Evolutionary conservation across 2,888 invertebrate genomes (phyloP).

Genomic region (Trichopoda pennipes): DNA sequence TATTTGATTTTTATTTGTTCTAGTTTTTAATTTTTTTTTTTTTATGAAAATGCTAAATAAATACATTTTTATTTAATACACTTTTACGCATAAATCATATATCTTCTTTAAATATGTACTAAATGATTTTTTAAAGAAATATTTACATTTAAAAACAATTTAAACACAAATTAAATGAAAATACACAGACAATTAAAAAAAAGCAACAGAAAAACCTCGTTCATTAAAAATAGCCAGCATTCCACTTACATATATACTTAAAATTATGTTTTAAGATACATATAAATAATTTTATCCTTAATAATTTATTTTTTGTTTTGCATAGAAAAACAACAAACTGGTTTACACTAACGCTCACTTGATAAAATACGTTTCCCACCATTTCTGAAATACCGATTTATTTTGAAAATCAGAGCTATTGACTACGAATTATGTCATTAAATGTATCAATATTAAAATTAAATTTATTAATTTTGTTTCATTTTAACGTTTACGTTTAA

Average conservation of each 20-base stretch:
- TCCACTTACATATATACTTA: background rate
- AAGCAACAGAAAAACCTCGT: background rate
- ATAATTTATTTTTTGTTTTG: too few relatives aligned
- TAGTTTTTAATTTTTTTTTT: conserved; percentile 10
- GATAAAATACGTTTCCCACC: too few relatives aligned
- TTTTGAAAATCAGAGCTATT: too few relatives aligned
- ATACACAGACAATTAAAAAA: conserved; percentile 25
- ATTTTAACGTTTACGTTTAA: too few relatives aligned
- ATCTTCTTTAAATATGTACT: conserved; percentile 8
- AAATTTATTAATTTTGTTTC: too few relatives aligned
- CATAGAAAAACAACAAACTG: background rate
- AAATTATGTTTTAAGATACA: background rate
- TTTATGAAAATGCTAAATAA: conserved; percentile 52
- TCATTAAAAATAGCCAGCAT: background rate
- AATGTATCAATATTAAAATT: too few relatives aligned
- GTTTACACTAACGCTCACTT: too few relatives aligned
- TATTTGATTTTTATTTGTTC: conserved; percentile 38
- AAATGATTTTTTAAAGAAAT: conserved; percentile 58
- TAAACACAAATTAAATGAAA: conserved; percentile 15
- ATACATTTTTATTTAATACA: conserved; percentile 14
- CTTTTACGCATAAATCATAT: background rate
- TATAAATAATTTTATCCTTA: background rate
- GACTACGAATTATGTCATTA: too few relatives aligned
- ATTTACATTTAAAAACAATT: conserved; percentile 61
- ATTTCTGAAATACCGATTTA: too few relatives aligned